These are phyloP conservation scores for Ptilonorhynchus violaceus DNA, from an alignment of 2,113 vertebrate species.

Conservation along the genomic window DNA sequence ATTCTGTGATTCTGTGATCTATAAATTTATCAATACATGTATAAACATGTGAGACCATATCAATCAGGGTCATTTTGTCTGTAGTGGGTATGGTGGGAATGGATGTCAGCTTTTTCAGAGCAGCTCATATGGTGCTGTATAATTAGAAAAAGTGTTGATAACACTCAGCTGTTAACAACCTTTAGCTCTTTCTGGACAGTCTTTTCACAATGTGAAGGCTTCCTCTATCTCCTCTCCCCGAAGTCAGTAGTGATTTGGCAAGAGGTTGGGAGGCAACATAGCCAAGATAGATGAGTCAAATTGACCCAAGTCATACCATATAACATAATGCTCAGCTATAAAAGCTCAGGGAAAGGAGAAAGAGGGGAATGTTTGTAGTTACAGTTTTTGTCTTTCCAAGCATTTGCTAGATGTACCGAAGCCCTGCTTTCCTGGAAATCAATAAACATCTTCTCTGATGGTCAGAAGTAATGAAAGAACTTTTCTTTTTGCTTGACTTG, in stretches of 20 bases:
- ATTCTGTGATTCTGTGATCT: not conserved
- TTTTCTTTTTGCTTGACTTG: not conserved
- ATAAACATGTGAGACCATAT: not conserved
- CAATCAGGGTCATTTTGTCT: not conserved
- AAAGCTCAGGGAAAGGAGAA: not conserved
- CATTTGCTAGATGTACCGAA: not conserved
- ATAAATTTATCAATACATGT: not conserved
- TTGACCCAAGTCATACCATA: no score
- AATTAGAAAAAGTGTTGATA: not conserved
- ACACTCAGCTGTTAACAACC: not conserved
- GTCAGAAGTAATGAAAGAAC: not conserved
- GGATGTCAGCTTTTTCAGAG: not conserved
- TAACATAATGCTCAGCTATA: not conserved
- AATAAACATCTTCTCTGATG: not conserved
- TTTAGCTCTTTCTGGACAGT: not conserved
- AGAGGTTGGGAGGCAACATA: not conserved
- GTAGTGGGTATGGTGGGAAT: no score
- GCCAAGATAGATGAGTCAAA: not conserved
- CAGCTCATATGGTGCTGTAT: not conserved
- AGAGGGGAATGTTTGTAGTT: not conserved
- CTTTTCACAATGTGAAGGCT: not conserved
- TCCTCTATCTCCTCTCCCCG: not conserved
- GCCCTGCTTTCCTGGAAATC: not conserved
- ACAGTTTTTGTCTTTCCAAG: not conserved
- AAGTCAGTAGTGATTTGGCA: not conserved